Base-by-base conservation (phyloP, 2,797 vertebrate species). In the Eulemur mongoz region DNA sequence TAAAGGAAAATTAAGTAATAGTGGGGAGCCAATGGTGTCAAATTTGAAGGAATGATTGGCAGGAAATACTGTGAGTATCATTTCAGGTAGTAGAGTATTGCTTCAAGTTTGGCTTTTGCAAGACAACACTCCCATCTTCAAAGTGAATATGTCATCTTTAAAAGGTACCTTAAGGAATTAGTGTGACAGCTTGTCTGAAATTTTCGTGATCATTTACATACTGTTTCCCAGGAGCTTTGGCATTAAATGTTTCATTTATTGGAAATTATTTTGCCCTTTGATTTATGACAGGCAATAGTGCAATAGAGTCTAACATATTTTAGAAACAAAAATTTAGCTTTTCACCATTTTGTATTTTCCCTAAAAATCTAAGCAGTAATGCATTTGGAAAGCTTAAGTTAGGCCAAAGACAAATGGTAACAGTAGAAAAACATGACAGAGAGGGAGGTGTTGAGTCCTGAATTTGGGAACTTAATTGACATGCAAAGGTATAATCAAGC, bases 131-230 rank as follows among this genome's bases (percentile, higher is more conserved):
- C 63, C 38, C n/a, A 23, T 14, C 10, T 43, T 91, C 78, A 57
- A 54, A 17, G 73, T 1, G 30, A 73, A 0, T 27, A 1, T 57
- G 23, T 48, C 2, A 18, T 35, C 93, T 94, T 73, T 95, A 84
- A 91, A 91, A 92, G 88, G 79, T 63, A 90, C 95, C 83, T 95
- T 25, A 89, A 95, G 94, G 85, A 95, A 95, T 95, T 76, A 73
- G 11, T 61, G 67, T 57, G 67, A 18, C 59, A 96, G 88, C 76
- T 80, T 75, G 52, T 35, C 43, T 90, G 90, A 93, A 91, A 87
- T 38, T 52, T 86, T 23, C 27, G 0, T 81, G 59, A 30, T 93
- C 65, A 93, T 97, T 93, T 92, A 89, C 92, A 96, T 95, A 7
- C 70, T 80, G 61, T 67, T 95, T 93, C 95, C 97, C 35, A 8